Conservation (phyloP, 2,797 vertebrate genomes). For the Gambelia wislizenii region DNA sequence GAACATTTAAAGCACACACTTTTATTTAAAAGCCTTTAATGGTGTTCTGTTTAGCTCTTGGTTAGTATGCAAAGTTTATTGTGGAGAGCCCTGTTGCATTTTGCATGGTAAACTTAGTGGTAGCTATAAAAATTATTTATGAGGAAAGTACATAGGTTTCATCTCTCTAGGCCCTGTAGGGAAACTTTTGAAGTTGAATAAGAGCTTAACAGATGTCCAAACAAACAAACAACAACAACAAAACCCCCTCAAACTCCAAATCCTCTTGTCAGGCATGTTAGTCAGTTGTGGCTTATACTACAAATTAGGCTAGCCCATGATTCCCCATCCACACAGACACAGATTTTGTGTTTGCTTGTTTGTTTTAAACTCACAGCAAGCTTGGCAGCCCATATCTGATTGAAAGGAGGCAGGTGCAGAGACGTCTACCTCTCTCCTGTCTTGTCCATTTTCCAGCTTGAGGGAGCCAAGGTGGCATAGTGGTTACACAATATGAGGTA, state of each 20-base stretch:
- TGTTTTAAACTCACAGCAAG: not conserved
- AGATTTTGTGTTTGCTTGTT: not conserved
- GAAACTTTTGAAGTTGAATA: not conserved
- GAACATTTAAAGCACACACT: not conserved
- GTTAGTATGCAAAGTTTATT: not conserved
- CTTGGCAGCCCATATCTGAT: not conserved
- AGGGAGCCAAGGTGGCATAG: not conserved
- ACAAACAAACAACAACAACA: not conserved
- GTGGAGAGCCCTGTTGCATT: not conserved
- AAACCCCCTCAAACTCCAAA: not conserved
- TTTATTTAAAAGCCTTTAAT: not conserved
- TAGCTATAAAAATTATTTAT: conserved; percentile 17
- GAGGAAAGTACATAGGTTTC: conserved; percentile 8
- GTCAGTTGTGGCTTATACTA: too few relatives aligned
- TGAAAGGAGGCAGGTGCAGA: not conserved
- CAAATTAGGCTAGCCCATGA: not conserved
- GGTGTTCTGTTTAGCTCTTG: not conserved
- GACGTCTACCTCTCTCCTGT: not conserved
- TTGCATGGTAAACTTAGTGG: not conserved
- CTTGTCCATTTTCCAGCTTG: not conserved
- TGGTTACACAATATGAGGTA: not conserved
- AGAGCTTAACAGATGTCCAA: not conserved
- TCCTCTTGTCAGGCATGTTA: not conserved
- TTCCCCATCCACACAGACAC: too few relatives aligned
- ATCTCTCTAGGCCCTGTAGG: conserved; percentile 11